These are phyloP conservation scores for Clanis bilineata DNA, from an alignment of 2,888 invertebrate genomes.

Conservation along the genomic window DNA sequence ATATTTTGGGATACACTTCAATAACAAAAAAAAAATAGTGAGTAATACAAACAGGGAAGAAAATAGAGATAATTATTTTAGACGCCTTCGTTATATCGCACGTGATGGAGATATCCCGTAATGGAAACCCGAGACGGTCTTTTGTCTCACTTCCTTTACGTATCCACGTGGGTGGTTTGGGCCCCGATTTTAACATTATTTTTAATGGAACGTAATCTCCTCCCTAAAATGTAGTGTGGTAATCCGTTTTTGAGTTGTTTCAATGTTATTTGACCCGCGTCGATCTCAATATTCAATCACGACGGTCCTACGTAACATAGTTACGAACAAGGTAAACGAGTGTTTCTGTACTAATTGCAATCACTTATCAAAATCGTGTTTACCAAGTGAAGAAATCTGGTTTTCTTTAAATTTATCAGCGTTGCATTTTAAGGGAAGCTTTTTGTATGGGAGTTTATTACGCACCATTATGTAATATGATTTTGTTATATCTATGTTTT, in stretches of 20 bases:
- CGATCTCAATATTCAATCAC: slow-evolving; percentile 40
- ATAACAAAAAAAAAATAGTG: background rate
- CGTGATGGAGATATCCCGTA: slow-evolving; percentile 48
- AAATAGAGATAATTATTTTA: slow-evolving; percentile 13
- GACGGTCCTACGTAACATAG: slow-evolving; percentile 35
- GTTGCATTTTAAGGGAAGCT: background rate
- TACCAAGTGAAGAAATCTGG: background rate
- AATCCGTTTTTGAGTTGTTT: slow-evolving; percentile 34
- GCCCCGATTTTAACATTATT: background rate
- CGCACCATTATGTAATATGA: too few species aligned
- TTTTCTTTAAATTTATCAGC: background rate
- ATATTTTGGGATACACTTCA: background rate
- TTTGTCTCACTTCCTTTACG: slow-evolving; percentile 50
- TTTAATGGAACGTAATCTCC: slow-evolving; percentile 8
- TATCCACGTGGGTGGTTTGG: slow-evolving; percentile 35
- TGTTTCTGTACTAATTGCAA: slow-evolving; percentile 19
- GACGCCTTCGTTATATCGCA: slow-evolving; percentile 18
- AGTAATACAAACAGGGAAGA: background rate
- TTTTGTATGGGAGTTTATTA: background rate
- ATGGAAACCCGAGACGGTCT: slow-evolving; percentile 44
- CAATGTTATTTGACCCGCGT: slow-evolving; percentile 39
- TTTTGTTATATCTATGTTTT: too few species aligned
- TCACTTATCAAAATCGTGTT: slow-evolving; percentile 9
- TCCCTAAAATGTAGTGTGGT: slow-evolving; percentile 30
- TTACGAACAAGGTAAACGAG: slow-evolving; percentile 36